Evolutionary conservation across 2,113 vertebrate genomes (phyloP).

Genomic region (Pogona vitticeps): DNA sequence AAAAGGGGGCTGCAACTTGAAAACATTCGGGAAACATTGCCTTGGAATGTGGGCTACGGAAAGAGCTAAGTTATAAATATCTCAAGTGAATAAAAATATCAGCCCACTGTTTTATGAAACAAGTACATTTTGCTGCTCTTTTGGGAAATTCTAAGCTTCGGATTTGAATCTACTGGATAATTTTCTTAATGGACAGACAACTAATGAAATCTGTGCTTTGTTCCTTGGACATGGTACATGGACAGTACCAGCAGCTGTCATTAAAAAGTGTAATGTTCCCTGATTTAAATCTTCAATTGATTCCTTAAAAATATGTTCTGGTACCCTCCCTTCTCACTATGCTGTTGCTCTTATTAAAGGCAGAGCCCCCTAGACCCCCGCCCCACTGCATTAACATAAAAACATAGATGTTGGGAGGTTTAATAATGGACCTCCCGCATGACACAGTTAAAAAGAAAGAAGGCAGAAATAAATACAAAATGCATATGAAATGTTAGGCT

Average conservation of each 20-base stretch:
- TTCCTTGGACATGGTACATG: background rate
- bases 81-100: background rate
- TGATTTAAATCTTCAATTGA: too few relatives aligned
- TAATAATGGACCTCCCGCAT: background rate
- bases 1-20: too few relatives aligned
- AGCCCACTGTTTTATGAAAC: background rate
- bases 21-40: too few relatives aligned
- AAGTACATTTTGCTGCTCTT: background rate
- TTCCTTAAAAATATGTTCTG: background rate
- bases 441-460: background rate
- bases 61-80: too few relatives aligned
- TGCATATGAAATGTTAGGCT: constrained; percentile 8
- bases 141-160: background rate
- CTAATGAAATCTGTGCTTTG: background rate
- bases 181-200: background rate
- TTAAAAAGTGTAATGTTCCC: background rate
- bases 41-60: too few relatives aligned
- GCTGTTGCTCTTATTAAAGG: too few relatives aligned
- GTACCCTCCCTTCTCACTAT: background rate
- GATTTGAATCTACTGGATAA: background rate
- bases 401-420: background rate
- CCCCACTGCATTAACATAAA: background rate
- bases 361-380: too few relatives aligned
- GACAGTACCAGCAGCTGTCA: background rate
- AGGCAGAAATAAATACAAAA: constrained; percentile 23